Base-by-base conservation (phyloP, 2,888 invertebrate genomes). In the Microdon myrmicae region DNA sequence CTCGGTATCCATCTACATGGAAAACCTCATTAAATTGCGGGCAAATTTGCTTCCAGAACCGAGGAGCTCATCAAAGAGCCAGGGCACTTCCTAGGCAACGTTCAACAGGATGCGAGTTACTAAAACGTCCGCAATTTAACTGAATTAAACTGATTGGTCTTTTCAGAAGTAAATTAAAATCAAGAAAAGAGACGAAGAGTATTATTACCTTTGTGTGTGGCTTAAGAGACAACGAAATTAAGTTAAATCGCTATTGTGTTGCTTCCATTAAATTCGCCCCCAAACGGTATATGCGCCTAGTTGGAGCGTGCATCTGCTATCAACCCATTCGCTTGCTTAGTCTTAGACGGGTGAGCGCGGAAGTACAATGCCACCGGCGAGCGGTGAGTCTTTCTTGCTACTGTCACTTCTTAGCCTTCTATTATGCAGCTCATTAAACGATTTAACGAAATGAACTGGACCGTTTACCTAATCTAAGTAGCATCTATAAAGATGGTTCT, bases 101-200 rank as follows among this genome's bases (percentile, higher is more conserved):
- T 41, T 37, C 39, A 34, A 49, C 45, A 64, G 51, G 41, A 58
- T 58, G 51, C 51, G 38, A 58, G 64, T 64, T 49, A 17, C 34
- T 35, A 48, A 51, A 58, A 51, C 51, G 45, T 58, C 51, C 43
- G 41, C 58, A 58, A 31, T 64, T 58, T 58, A 58, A 64, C 22
- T 53, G 41, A 64, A 58, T 64, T 53, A 58, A 47, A 12, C 32
- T 56, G 53, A 64, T 64, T 64, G 64, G 58, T 34, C 58, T 64
- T 58, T 64, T 64, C 51, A 53, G 37, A 53, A 58, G 53, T 51
- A 51, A 58, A 47, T 64, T 53, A 64, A 51, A 64, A 53, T 45
- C 26, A 41, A 58, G 35, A 58, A n/a, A n/a, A n/a, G n/a, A n/a
- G n/a, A n/a, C n/a, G n/a, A n/a, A n/a, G n/a, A n/a, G n/a, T n/a